Conservation (phyloP, 2,113 vertebrate genomes). For the Gymnogyps californianus region DNA sequence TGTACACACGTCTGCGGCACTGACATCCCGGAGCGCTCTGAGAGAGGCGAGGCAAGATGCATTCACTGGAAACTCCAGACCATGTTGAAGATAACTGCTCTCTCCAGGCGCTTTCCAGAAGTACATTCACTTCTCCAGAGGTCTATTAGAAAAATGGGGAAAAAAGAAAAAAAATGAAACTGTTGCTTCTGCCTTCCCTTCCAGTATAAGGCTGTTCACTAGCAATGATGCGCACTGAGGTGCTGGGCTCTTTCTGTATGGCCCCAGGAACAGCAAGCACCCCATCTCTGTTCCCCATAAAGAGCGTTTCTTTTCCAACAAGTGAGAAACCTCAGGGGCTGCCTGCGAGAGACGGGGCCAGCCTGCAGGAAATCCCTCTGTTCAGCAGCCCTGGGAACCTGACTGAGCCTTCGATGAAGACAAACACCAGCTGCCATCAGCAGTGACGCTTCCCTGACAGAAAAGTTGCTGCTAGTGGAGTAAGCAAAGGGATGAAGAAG, state of each 20-base stretch:
- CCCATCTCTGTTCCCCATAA: not conserved
- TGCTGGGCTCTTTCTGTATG: not conserved
- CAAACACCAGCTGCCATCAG: not conserved
- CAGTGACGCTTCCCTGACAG: not conserved
- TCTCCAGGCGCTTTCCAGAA: not conserved
- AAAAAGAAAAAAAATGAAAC: not conserved
- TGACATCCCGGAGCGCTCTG: fast-evolving
- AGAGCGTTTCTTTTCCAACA: not conserved
- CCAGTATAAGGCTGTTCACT: not conserved
- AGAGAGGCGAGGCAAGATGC: not conserved
- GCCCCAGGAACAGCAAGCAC: not conserved
- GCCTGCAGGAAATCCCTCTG: not conserved
- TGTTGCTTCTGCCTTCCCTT: not conserved
- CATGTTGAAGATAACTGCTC: not conserved
- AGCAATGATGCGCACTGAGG: not conserved
- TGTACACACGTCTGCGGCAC: not conserved
- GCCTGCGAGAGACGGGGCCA: not conserved
- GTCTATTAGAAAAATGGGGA: not conserved
- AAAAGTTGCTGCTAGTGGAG: not conserved
- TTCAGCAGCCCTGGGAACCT: not conserved
- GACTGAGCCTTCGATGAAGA: not conserved
- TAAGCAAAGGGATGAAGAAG: not conserved
- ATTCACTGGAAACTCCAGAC: not conserved
- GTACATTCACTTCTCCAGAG: not conserved
- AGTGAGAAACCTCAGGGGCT: not conserved